phyloP scores from a whole-genome alignment of 2,113 vertebrate species.

The Emydura subglobosa region DNA sequence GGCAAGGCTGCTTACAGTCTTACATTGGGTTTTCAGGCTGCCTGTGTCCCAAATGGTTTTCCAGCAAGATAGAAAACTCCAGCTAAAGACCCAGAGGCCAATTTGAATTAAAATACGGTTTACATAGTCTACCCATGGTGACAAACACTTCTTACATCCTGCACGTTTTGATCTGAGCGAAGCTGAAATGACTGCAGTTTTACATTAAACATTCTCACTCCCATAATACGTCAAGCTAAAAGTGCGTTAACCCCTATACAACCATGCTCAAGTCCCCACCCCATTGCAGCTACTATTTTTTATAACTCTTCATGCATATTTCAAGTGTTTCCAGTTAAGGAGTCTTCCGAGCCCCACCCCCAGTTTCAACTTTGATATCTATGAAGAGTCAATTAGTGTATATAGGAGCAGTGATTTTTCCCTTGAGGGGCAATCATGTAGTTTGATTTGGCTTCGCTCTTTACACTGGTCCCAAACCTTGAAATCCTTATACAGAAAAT shows the following conservation, averaged over 20 bases:
- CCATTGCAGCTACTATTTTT: not conserved
- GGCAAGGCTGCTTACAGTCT: not conserved
- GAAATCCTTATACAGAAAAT: not conserved
- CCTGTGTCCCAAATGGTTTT: not conserved
- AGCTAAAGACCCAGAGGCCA: not conserved
- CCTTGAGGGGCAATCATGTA: not conserved
- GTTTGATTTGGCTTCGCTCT: fast-evolving
- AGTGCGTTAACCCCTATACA: not conserved
- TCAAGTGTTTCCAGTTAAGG: not conserved
- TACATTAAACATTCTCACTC: not conserved
- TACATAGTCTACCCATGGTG: not conserved
- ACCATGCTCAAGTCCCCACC: not conserved
- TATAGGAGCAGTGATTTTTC: not conserved
- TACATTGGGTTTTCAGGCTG: not conserved
- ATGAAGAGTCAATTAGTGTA: fast-evolving
- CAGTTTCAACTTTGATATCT: not conserved
- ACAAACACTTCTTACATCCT: not conserved
- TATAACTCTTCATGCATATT: not conserved
- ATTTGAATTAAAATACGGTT: not conserved
- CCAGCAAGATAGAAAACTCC: not conserved
- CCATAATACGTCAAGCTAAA: not conserved
- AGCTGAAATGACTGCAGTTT: not conserved
- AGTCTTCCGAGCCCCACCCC: not conserved
- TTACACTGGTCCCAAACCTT: not conserved
- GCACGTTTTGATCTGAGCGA: not conserved